These are phyloP conservation scores for Harpegnathos saltator DNA, from an alignment of 1,140 invertebrate genomes.

Conservation along the genomic window DNA sequence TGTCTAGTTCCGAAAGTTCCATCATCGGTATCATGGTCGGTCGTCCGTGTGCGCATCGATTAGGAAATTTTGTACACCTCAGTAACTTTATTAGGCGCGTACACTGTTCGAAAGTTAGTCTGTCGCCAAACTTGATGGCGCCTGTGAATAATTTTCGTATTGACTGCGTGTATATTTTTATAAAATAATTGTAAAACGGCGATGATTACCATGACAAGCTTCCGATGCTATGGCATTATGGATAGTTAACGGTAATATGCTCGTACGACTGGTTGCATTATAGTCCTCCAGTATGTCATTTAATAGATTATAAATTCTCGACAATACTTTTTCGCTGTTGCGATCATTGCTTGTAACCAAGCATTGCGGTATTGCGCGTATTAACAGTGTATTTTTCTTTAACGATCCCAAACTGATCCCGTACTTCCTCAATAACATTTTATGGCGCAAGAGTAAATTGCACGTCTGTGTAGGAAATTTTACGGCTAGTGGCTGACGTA, in stretches of 20 bases:
- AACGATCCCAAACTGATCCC: slow-evolving; percentile 76
- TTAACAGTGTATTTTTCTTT: slow-evolving; percentile 65
- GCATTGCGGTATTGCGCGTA: slow-evolving; percentile 80
- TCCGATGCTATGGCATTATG: slow-evolving; percentile 82
- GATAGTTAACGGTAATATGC: slow-evolving; percentile 79
- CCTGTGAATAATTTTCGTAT: slow-evolving; percentile 73
- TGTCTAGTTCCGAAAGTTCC: slow-evolving; percentile 75
- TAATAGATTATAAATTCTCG: slow-evolving; percentile 74
- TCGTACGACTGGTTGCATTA: slow-evolving; percentile 53
- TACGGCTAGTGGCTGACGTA: slow-evolving; percentile 76
- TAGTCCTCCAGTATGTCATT: slow-evolving; percentile 77
- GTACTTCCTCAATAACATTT: slow-evolving; percentile 73
- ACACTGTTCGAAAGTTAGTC: slow-evolving; percentile 78
- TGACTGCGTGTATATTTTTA: too few species aligned
- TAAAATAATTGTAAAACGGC: neutral
- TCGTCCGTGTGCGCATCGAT: slow-evolving; percentile 84
- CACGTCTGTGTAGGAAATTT: slow-evolving; percentile 69
- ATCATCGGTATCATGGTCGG: slow-evolving; percentile 83
- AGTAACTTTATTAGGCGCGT: slow-evolving; percentile 77
- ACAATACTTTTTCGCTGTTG: slow-evolving; percentile 71
- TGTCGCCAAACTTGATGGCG: slow-evolving; percentile 84
- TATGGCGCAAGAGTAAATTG: slow-evolving; percentile 70
- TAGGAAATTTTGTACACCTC: slow-evolving; percentile 79
- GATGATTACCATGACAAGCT: slow-evolving; percentile 82
- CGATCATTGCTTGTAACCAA: slow-evolving; percentile 75